phyloP scores from a whole-genome alignment of 2,797 vertebrate genomes.

The Hydrolagus colliei region DNA sequence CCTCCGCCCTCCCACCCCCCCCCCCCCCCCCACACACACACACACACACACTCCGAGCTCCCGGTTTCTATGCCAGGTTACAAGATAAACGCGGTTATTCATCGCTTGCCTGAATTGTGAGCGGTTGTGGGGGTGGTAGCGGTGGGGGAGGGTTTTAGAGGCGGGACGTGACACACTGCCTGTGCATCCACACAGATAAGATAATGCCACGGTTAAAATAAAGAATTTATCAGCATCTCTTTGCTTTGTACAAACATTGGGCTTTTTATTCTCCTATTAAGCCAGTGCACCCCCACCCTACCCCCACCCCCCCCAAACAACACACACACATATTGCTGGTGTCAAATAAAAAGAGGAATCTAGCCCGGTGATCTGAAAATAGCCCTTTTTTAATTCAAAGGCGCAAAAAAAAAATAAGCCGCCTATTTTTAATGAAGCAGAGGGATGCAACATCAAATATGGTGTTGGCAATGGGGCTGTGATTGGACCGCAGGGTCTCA shows the following conservation, averaged over 20 bases:
- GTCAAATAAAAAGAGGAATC: slow-evolving; percentile 9
- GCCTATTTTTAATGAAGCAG: slow-evolving; percentile 27
- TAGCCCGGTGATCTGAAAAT: background rate
- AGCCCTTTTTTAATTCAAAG: slow-evolving; percentile 9
- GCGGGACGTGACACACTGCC: background rate
- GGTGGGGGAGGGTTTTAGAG: too few species aligned
- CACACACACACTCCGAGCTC: too few species aligned
- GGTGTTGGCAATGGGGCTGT: slow-evolving; percentile 17
- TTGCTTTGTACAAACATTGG: background rate
- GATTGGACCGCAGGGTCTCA: slow-evolving; percentile 28
- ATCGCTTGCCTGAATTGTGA: too few species aligned
- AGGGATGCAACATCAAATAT: slow-evolving; percentile 29
- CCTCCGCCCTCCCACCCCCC: too few species aligned
- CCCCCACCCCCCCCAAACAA: background rate
- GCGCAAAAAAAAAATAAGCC: slow-evolving; percentile 6
- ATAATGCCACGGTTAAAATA: background rate
- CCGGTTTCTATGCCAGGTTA: background rate
- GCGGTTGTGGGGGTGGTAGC: too few species aligned
- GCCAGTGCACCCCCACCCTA: too few species aligned
- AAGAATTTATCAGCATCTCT: background rate
- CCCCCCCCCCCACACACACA: too few species aligned
- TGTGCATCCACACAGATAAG: background rate
- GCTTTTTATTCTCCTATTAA: background rate
- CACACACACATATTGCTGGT: background rate
- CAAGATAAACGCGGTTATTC: too few species aligned